Base-by-base conservation (phyloP, 1,140 invertebrate genomes). In the Orius laevigatus region DNA sequence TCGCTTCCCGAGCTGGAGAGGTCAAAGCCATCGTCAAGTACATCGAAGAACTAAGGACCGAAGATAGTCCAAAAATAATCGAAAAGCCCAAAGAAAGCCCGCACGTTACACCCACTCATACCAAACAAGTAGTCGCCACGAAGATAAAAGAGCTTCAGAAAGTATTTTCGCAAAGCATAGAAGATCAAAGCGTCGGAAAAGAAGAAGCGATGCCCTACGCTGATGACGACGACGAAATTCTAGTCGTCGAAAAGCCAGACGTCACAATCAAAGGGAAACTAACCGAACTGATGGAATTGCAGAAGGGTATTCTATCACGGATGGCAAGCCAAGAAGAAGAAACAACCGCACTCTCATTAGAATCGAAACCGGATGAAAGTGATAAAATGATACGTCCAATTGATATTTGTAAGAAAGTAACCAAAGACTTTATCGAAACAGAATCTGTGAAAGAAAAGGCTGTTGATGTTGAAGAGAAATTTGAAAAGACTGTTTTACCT, bases 71-170 rank as follows among this genome's bases (percentile, higher is more conserved):
- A 15, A 45, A 41, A 35, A 39, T 33, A n/a, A 34, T 32, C 9
- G 47, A 49, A 31, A 44, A 15, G 32, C 14, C 42, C 8, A 52
- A 43, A 38, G 43, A 42, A n/a, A 32, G 11, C 9, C 18, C 25
- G 9, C 32, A 43, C 25, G 34, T 44, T 6, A 53, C 52, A 8
- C 49, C 51, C 11, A 50, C 48, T 3, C 56, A 55, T 25, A 49
- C 39, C 32, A 55, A 53, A 35, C 59, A 66, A 58, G 56, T 60
- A 19, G 61, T 68, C 40, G 66, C 63, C 18, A 62, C 59, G 12
- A 69, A 68, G 58, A 66, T 69, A 34, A 66, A 66, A 18, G 60
- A 68, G 55, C 53, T 69, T 19, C 66, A 68, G 49, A 66, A 62
- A 54, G 60, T 68, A 46, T 69, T 69, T 54, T 62, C 62, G 8